A percentile compares a stretch with the other conserved stretches of the same genome.
Conservation (phyloP, 2,113 vertebrate species). For the Orcinus orca region DNA sequence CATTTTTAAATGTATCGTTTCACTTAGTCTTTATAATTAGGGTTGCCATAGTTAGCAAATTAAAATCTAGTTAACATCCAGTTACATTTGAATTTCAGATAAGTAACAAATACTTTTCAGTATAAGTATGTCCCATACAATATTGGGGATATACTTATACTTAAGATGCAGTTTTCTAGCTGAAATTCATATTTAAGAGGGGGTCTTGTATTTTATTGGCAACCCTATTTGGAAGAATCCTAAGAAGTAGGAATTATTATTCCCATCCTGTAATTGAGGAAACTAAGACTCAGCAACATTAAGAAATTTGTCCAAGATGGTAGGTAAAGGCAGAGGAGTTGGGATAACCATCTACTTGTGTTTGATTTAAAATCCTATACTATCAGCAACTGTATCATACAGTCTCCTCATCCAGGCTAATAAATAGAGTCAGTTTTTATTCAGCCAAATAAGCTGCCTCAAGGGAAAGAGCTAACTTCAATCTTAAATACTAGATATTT, state of each 20-base stretch:
- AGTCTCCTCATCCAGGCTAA: background rate
- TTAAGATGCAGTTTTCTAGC: background rate
- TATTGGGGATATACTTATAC: background rate
- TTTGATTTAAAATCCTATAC: background rate
- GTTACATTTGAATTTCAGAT: conserved; percentile 31
- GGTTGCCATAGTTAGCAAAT: background rate
- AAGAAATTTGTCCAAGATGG: background rate
- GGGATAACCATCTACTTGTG: background rate
- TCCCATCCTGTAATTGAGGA: background rate
- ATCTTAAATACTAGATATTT: conserved; percentile 27
- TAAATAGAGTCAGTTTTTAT: background rate
- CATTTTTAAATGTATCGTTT: background rate
- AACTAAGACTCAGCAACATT: background rate
- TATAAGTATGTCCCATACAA: background rate
- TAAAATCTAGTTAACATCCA: background rate
- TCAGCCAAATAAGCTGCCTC: background rate
- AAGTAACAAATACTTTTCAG: background rate
- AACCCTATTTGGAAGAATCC: background rate
- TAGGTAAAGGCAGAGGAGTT: background rate
- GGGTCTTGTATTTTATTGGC: background rate
- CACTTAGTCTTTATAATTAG: conserved; percentile 21
- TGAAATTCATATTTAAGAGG: background rate
- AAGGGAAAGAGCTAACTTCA: background rate
- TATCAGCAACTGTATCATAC: background rate
- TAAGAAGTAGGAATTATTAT: background rate